Conservation (phyloP, 92 coral and sea anemone genomes). For the Epizoanthus stellaris region DNA sequence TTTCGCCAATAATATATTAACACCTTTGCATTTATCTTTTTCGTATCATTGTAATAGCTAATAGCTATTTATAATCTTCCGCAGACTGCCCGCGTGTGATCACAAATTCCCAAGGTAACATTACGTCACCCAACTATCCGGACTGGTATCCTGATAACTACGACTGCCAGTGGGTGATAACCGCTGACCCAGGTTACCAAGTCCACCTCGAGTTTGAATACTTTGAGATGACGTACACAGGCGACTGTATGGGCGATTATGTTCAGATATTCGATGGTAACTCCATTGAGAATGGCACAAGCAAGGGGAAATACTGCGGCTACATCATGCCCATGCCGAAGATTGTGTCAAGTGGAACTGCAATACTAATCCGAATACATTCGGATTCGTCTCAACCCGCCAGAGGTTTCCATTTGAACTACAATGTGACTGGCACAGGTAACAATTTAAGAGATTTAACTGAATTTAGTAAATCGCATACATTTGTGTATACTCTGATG, state of each 20-base stretch:
- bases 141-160: conserved; percentile 71
- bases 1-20: too few species aligned
- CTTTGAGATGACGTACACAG: conserved; percentile 60
- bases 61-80: not conserved
- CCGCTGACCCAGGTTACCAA: conserved; percentile 62
- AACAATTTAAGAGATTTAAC: not conserved
- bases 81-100: conserved; percentile 71
- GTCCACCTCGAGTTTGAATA: conserved; percentile 63
- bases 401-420: conserved; percentile 61
- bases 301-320: conserved; percentile 57
- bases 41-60: too few species aligned
- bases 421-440: conserved; percentile 71
- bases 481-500: too few species aligned
- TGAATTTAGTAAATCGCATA: too few species aligned
- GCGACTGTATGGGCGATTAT: conserved; percentile 61
- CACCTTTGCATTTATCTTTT: too few species aligned
- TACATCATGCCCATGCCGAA: conserved; percentile 47
- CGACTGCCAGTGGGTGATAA: conserved; percentile 66
- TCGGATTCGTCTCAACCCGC: conserved; percentile 44
- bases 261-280: conserved; percentile 50
- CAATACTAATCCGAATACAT: conserved; percentile 50
- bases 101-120: conserved; percentile 53
- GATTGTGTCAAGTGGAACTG: conserved; percentile 53
- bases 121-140: conserved; percentile 71
- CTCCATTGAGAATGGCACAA: conserved; percentile 48